These are phyloP conservation scores for Charanyca ferruginea DNA, from an alignment of 2,888 invertebrate genomes.

Conservation along the genomic window DNA sequence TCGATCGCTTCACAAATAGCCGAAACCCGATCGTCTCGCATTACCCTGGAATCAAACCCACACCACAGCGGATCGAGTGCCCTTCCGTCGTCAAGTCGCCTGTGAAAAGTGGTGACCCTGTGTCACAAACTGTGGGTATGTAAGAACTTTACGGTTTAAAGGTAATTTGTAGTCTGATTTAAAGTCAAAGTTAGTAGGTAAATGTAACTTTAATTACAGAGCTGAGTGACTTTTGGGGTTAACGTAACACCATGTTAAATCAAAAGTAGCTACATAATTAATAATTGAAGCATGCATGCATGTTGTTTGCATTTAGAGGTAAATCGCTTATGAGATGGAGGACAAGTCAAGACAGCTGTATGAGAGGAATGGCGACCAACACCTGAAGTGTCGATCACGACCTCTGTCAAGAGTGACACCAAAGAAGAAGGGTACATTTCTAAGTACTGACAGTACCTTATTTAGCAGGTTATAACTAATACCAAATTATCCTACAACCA, in stretches of 20 bases:
- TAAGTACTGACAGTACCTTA: no score
- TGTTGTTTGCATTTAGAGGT: no score
- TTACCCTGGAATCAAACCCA: slow-evolving; percentile 72
- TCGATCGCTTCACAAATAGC: slow-evolving; percentile 63
- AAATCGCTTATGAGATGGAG: no score
- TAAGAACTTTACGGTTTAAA: not conserved
- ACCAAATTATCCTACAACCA: no score
- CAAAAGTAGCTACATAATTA: not conserved
- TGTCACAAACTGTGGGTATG: slow-evolving; percentile 22
- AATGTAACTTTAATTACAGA: not conserved
- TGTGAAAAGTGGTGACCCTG: slow-evolving; percentile 48
- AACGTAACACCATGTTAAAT: not conserved
- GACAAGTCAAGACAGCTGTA: no score
- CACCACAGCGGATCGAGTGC: slow-evolving; percentile 65
- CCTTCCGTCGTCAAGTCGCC: slow-evolving; percentile 57
- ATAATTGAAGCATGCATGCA: no score
- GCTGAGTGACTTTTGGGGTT: not conserved
- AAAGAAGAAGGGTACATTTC: no score
- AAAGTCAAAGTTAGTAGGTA: not conserved
- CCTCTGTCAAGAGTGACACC: no score
- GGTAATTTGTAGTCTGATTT: not conserved
- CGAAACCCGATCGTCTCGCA: slow-evolving; percentile 66
- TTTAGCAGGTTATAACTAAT: no score
- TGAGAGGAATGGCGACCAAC: no score
- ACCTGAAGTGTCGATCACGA: no score